Percentiles rank a stretch among this genome's conserved stretches.
phyloP scores from a whole-genome alignment of 2,113 vertebrate genomes.

The Pomatostomus ruficeps region DNA sequence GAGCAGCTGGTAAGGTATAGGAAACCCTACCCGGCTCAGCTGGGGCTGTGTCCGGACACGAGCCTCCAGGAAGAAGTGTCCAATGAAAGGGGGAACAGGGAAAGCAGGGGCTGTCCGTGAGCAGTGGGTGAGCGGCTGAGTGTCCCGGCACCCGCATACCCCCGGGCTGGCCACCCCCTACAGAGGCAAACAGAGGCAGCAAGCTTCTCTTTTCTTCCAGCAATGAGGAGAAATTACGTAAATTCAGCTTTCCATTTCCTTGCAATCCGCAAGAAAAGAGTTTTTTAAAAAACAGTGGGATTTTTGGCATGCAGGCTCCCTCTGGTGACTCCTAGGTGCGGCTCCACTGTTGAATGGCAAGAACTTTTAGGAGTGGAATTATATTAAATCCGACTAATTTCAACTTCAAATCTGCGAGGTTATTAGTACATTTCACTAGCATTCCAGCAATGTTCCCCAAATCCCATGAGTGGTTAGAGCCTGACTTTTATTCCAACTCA shows the following conservation, averaged over 20 bases:
- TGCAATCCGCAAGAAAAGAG: background rate
- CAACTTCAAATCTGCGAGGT: background rate
- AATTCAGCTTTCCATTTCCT: background rate
- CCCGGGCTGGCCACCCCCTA: background rate
- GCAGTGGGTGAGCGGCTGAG: accelerated
- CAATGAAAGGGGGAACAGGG: background rate
- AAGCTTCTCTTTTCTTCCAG: background rate
- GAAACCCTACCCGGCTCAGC: background rate
- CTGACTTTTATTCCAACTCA: background rate
- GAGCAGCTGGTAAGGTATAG: background rate
- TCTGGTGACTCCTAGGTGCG: slow-evolving; percentile 5
- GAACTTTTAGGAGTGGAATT: background rate
- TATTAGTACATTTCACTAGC: background rate
- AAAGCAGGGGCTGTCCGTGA: accelerated
- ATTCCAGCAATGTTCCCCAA: accelerated
- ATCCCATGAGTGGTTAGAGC: background rate
- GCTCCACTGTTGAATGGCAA: background rate
- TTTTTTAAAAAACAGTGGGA: background rate
- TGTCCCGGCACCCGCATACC: accelerated
- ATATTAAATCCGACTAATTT: background rate
- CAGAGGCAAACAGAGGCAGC: background rate
- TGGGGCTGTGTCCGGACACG: accelerated
- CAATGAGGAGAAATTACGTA: background rate
- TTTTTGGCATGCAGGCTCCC: slow-evolving; percentile 51
- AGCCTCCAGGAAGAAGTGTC: background rate